Percentiles rank a stretch among this genome's conserved stretches.
These are phyloP conservation scores for Phoxinus dragarum DNA, from an alignment of 2,797 vertebrate species.

Conservation along the genomic window DNA sequence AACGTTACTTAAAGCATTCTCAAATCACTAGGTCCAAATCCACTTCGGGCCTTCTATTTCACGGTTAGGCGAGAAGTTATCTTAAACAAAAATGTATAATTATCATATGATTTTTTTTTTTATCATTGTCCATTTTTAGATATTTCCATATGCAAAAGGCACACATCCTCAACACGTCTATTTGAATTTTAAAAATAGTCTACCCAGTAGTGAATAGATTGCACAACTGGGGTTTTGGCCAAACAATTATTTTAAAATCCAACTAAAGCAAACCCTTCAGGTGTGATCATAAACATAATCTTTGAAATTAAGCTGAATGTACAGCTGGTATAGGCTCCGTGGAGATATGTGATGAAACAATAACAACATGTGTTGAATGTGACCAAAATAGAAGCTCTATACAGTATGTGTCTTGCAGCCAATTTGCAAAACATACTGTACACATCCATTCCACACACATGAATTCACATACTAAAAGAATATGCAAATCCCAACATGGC, in stretches of 20 bases:
- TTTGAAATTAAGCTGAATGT: conserved; percentile 18
- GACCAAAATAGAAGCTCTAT: conserved; percentile 7
- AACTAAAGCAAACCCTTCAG: background rate
- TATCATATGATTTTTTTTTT: too few species aligned
- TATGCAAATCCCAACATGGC: conserved; percentile 42
- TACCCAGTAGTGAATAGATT: background rate
- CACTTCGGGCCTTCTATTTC: background rate
- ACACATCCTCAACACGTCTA: background rate
- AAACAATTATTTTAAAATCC: background rate
- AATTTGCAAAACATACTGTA: conserved; percentile 14
- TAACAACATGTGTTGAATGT: conserved; percentile 6
- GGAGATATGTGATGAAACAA: conserved; percentile 11
- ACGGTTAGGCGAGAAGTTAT: background rate
- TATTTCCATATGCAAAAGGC: background rate
- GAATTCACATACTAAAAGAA: conserved; percentile 42
- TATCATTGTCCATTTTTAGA: background rate
- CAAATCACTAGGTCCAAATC: background rate
- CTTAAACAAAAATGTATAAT: too few species aligned
- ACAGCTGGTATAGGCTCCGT: background rate
- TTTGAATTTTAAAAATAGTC: background rate
- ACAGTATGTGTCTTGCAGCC: conserved; percentile 1
- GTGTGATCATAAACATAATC: background rate
- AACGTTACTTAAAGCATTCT: background rate
- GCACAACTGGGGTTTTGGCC: background rate
- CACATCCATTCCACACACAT: conserved; percentile 6